Evolutionary conservation across 2,888 invertebrate genomes (phyloP), one percentile per base, ranked within the genome.

Genomic region (Osmoderma eremita): DNA sequence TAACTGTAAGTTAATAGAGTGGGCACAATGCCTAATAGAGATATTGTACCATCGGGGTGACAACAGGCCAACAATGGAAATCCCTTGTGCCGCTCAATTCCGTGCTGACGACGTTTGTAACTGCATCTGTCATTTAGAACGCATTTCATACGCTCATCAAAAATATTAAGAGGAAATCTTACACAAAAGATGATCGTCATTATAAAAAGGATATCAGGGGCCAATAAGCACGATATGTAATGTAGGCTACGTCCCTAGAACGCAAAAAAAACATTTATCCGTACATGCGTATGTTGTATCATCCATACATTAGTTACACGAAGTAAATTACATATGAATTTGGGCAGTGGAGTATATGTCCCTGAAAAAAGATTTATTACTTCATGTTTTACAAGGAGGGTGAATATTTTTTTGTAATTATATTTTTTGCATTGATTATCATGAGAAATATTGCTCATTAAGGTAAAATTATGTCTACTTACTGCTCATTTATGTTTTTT

Each of bases 1-100:
- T 81, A 81, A 80, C 80, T 80, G 78, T 79, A 77, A 79, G 78
- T 81, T 81, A 81, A 81, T 81, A 79, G 78, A 80, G 75, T 79
- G 70, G 67, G 70, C 71, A 80, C 80, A 79, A 79, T 78, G 73
- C 74, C 75, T 81, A 81, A 81, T 80, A 80, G 80, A 81, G 81
- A 79, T 77, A 80, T 81, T 81, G 80, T 80, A 73, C 70, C 67
- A 56, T 74, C 74, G 75, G 58, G 77, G 79, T 69, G 70, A 67
- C 68, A 68, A 64, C 68, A 39, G 65, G 65, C 50, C 51, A 45
- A 61, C 68, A 68, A 68, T 68, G 61, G 45, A 67, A 68, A 56
- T 51, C 72, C 72, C 70, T 69, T 67, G 65, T 68, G 67, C 63
- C 65, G 67, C 67, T 65, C 68, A 63, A 67, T 68, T 69, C 67